phyloP scores from a whole-genome alignment of 2,888 invertebrate genomes.

The Limnephilus lunatus region DNA sequence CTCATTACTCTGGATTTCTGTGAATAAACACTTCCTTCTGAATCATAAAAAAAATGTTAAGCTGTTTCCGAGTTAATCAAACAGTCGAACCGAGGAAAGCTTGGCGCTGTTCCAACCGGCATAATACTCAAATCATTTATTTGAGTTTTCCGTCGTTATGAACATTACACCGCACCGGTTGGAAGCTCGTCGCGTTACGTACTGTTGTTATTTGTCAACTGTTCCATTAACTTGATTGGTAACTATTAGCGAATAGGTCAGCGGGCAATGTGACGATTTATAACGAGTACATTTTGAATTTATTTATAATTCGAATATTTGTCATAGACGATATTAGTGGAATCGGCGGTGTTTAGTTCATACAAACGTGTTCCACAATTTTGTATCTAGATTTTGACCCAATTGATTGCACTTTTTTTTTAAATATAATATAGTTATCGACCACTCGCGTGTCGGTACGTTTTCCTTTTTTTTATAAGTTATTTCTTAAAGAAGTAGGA shows the following conservation, averaged over 20 bases:
- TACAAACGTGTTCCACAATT: no score
- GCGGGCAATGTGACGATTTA: not conserved
- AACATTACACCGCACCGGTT: not conserved
- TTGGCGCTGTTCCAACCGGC: not conserved
- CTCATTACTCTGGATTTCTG: not conserved
- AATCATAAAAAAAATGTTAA: conserved; percentile 2
- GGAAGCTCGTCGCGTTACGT: not conserved
- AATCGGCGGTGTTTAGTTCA: no score
- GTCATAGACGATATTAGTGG: not conserved
- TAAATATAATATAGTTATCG: no score
- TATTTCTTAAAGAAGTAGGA: no score
- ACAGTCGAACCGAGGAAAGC: not conserved
- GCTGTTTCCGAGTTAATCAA: conserved; percentile 2
- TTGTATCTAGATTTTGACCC: no score
- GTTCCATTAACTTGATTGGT: not conserved
- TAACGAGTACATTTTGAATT: not conserved
- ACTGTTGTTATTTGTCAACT: not conserved
- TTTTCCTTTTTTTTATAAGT: no score
- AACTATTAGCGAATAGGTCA: not conserved
- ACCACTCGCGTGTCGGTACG: no score
- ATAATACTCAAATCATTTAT: not conserved
- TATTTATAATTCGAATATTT: not conserved
- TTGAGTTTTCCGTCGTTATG: not conserved
- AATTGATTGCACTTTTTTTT: no score
- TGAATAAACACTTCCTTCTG: conserved; percentile 2